A percentile compares a stretch with the other conserved stretches of the same genome.
Conservation (phyloP, 2,113 vertebrate genomes). For the Struthidea cinerea region DNA sequence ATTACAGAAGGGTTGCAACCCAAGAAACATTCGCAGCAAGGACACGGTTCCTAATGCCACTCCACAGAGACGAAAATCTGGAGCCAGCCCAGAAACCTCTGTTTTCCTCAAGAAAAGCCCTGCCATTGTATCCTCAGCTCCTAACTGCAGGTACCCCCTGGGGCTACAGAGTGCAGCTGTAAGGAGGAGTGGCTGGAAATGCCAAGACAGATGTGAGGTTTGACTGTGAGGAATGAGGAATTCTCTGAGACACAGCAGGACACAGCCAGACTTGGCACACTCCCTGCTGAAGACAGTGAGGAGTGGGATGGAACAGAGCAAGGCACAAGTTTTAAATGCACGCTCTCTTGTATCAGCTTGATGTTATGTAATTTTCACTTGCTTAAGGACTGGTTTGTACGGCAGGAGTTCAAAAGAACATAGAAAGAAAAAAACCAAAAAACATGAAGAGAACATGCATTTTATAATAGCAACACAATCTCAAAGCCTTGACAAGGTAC, state of each 20-base stretch:
- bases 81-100: not conserved
- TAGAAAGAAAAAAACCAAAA: not conserved
- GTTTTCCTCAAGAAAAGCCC: not conserved
- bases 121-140: not conserved
- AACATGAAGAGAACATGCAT: not conserved
- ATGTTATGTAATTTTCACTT: not conserved
- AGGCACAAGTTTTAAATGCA: not conserved
- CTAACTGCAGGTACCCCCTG: not conserved
- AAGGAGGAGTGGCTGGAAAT: not conserved
- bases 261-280: not conserved
- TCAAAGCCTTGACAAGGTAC: not conserved
- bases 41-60: accelerated
- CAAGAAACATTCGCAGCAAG: not conserved
- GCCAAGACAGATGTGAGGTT: not conserved
- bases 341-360: not conserved
- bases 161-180: not conserved
- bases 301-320: not conserved
- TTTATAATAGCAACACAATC: not conserved
- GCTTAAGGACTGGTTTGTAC: not conserved
- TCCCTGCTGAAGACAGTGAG: not conserved
- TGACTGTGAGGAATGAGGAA: not conserved
- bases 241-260: not conserved
- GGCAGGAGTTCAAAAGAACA: not conserved
- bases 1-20: not conserved
- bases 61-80: not conserved